A percentile compares a stretch with the other conserved stretches of the same genome.
These are phyloP conservation scores for Natator depressus DNA, from an alignment of 2,113 vertebrate genomes.

Conservation along the genomic window DNA sequence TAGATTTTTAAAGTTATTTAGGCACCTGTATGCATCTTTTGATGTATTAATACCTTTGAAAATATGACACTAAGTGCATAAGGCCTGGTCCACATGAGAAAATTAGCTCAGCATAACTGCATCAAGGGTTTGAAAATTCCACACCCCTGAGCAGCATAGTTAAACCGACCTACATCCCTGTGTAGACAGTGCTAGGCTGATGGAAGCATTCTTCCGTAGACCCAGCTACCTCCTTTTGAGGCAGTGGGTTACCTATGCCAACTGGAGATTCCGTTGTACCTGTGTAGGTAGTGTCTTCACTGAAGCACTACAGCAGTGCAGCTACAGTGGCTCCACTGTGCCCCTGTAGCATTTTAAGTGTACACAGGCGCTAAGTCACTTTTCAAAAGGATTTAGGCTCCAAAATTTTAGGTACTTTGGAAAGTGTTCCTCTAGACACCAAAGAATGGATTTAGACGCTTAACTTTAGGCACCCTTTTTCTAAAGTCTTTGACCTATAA, in stretches of 20 bases:
- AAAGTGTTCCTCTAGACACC: background rate
- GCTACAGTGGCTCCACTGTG: too few species aligned
- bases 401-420: background rate
- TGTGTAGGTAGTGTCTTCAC: too few species aligned
- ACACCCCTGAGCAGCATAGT: background rate
- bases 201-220: background rate
- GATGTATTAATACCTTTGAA: background rate
- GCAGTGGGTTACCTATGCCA: background rate
- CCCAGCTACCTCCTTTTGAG: background rate
- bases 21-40: background rate
- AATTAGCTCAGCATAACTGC: background rate
- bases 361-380: background rate
- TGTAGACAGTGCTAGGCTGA: background rate
- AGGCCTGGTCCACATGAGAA: background rate
- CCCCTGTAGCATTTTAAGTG: background rate
- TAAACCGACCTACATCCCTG: background rate
- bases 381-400: background rate
- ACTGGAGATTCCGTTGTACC: too few species aligned
- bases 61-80: background rate
- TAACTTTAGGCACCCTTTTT: background rate
- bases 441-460: background rate
- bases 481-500: background rate
- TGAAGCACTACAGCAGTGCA: too few species aligned
- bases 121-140: background rate
- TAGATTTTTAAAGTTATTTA: background rate